Base-by-base conservation (phyloP, 1,140 invertebrate species). In the Dryas iulia region DNA sequence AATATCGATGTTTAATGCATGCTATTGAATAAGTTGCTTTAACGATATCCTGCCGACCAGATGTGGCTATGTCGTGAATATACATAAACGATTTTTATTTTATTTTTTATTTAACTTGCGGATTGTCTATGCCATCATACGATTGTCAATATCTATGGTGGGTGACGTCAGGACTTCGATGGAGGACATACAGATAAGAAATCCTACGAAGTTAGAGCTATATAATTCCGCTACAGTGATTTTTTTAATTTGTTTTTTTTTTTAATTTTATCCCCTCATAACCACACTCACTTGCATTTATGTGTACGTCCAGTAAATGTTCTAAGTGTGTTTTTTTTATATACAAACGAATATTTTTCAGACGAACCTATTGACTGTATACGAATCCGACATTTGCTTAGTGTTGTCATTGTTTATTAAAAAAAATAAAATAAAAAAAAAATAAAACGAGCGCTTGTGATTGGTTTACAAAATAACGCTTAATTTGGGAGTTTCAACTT, bases 231-330 rank as follows among this genome's bases (percentile, higher is more conserved):
- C 87, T 88, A 89, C 86, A 90, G 82, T 90, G 76, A 85, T 89
- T 81, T 83, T 80, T 47, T 47, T 18, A 7, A 3, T 28, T 28
- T 28, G 2, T 28, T 28, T 28, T 28, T 3, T 3, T 28, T 28
- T 28, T 28, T n/a, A 18, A 10, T 47, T 78, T 66, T 68, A 56
- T 71, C 69, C 26, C 69, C 64, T 74, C 70, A 83, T 82, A 91
- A 90, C 89, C 89, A 91, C 89, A 91, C 89, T 91, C 89, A 91
- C 89, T 83, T 91, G 87, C 89, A 90, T 91, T 83, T 85, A 85
- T 88, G 78, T 88, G 81, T 87, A 74, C 73, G 74, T 83, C 71
- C 65, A 63, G 61, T 72, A 30, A 78, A 72, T 69, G 58, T 76
- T 60, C 73, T 35, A 57, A 23, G 30, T 25, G 18, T 63, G n/a